Percentiles rank a stretch among this genome's conserved stretches.
These are phyloP conservation scores for Plebejus anna DNA, from an alignment of 2,888 invertebrate species.

Conservation along the genomic window DNA sequence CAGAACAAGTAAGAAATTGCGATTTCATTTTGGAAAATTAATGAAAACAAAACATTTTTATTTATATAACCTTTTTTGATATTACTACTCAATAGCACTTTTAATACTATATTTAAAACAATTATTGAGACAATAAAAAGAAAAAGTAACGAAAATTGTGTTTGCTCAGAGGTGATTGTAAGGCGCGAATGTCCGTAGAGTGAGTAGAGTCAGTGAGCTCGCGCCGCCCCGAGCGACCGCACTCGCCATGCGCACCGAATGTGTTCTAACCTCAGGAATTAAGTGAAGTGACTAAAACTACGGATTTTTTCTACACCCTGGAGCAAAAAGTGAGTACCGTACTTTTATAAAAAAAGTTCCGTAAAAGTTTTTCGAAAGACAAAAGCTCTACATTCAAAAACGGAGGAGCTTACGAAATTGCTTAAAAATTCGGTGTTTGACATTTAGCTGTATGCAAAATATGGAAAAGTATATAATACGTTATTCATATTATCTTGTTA, in stretches of 20 bases:
- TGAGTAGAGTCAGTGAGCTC: constrained; percentile 57
- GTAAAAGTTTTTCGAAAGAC: not conserved
- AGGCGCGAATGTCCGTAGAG: constrained; percentile 36
- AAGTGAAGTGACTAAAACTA: constrained; percentile 65
- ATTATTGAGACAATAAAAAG: not conserved
- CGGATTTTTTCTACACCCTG: constrained; percentile 51
- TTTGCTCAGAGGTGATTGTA: constrained; percentile 8
- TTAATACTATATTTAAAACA: not conserved
- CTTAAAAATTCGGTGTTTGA: constrained; percentile 19
- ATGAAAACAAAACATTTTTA: not conserved
- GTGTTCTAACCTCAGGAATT: constrained; percentile 52
- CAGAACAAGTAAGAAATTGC: not conserved
- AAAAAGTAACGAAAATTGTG: constrained; percentile 11
- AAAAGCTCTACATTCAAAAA: constrained; percentile 9
- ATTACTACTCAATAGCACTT: not conserved
- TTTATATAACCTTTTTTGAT: too few species aligned
- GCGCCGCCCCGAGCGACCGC: constrained; percentile 62
- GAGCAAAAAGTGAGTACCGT: constrained; percentile 34
- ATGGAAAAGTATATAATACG: constrained; percentile 9
- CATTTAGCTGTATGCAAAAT: constrained; percentile 25
- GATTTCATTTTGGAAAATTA: not conserved
- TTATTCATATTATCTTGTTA: constrained; percentile 9
- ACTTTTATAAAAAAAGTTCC: not conserved
- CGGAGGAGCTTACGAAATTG: constrained; percentile 15
- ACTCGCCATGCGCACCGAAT: constrained; percentile 60